Evolutionary conservation across 1,140 invertebrate species (phyloP).

Genomic region (Trichonephila clavipes): DNA sequence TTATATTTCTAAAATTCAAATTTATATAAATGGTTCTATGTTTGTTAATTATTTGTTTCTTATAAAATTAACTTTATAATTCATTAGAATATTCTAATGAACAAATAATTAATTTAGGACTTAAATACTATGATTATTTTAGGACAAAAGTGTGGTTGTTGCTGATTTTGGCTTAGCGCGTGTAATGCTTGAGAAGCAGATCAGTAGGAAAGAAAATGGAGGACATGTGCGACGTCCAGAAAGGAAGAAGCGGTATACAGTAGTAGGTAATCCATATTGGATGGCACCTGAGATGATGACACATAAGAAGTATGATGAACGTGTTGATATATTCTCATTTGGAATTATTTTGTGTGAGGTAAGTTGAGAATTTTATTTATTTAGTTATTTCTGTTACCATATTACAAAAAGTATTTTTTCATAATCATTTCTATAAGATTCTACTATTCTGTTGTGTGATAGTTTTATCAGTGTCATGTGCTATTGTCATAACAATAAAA

Average conservation of each 20-base stretch:
- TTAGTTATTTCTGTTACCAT: not conserved
- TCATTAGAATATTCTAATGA: not conserved
- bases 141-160: conserved; percentile 94
- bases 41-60: not conserved
- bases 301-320: conserved; percentile 96
- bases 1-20: not conserved
- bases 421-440: not conserved
- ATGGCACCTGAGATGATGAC: conserved; percentile 99
- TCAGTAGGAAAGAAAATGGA: conserved; percentile 75
- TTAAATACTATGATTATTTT: not conserved
- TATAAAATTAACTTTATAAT: not conserved
- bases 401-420: not conserved
- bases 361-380: conserved; percentile 77
- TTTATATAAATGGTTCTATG: not conserved
- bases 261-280: conserved; percentile 98
- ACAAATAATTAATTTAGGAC: not conserved
- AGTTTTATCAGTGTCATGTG: too few species aligned
- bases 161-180: conserved; percentile 96
- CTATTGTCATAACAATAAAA: too few species aligned
- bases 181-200: conserved; percentile 84
- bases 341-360: conserved; percentile 97
- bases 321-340: conserved; percentile 98
- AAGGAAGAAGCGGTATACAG: conserved; percentile 87
- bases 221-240: conserved; percentile 82
- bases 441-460: too few species aligned